These are phyloP conservation scores for Pachyrhynchus sulphureomaculatus DNA, from an alignment of 1,140 invertebrate species.

Conservation along the genomic window DNA sequence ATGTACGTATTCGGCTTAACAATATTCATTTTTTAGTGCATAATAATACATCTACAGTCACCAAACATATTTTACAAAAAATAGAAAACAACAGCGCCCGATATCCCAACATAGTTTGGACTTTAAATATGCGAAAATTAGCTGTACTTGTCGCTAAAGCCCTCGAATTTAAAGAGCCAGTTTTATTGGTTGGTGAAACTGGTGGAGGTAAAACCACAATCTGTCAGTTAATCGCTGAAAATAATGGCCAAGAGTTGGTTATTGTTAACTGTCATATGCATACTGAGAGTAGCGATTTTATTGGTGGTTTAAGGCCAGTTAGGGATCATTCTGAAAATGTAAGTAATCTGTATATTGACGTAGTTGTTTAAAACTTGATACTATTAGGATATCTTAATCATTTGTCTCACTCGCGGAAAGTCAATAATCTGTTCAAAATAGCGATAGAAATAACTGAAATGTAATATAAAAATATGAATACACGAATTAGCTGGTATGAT, in stretches of 20 bases:
- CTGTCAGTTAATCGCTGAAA: constrained; percentile 81
- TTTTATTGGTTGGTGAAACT: constrained; percentile 95
- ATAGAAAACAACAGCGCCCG: constrained; percentile 59
- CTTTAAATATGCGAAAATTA: constrained; percentile 84
- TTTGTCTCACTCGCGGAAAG: too few relatives aligned
- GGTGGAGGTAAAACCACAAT: constrained; percentile 98
- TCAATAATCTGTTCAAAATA: too few relatives aligned
- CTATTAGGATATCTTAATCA: too few relatives aligned
- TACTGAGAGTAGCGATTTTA: constrained; percentile 96
- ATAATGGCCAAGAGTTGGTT: constrained; percentile 66
- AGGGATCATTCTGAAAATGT: constrained; percentile 59
- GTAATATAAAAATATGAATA: too few relatives aligned
- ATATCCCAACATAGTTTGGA: constrained; percentile 91
- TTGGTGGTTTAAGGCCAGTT: constrained; percentile 92
- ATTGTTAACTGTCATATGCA: constrained; percentile 98
- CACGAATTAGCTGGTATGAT: too few relatives aligned
- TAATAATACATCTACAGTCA: constrained; percentile 74
- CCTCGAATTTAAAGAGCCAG: constrained; percentile 89
- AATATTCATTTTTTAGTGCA: constrained; percentile 61
- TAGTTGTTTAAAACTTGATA: too few relatives aligned
- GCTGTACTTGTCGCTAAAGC: constrained; percentile 91
- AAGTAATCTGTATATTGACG: constrained; percentile 26
- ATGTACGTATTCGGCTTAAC: too few relatives aligned
- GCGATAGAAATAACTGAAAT: too few relatives aligned
- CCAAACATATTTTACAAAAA: constrained; percentile 68